A percentile compares a stretch with the other conserved stretches of the same genome.
Conservation (phyloP, 1,140 invertebrate genomes). For the Lasaia peninsularis region DNA sequence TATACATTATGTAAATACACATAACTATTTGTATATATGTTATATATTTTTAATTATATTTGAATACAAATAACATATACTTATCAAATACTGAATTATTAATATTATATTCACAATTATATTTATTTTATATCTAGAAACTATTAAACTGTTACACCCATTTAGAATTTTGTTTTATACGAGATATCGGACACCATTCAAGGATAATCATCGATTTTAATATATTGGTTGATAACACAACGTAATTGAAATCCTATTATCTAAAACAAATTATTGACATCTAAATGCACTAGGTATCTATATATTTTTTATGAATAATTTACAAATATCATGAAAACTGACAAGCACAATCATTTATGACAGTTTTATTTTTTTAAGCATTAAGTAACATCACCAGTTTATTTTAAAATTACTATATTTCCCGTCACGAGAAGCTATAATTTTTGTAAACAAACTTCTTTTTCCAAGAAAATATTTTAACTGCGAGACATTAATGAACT, state of each 20-base stretch:
- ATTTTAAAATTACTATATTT: no score
- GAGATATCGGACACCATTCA: not conserved
- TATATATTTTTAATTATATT: conserved; percentile 39
- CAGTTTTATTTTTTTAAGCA: no score
- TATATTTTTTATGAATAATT: no score
- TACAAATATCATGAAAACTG: no score
- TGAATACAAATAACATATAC: conserved; percentile 57
- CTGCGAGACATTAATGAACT: no score
- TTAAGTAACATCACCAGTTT: no score
- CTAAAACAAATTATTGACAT: no score
- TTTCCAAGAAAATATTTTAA: no score
- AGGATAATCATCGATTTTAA: not conserved
- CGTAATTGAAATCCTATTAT: not conserved
- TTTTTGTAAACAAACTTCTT: no score
- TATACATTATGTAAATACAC: conserved; percentile 43
- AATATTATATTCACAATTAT: conserved; percentile 44
- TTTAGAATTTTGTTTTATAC: conserved; percentile 45
- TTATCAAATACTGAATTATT: conserved; percentile 46
- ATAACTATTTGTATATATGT: conserved; percentile 47
- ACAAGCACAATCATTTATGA: no score
- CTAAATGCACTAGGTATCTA: no score
- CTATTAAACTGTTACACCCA: conserved; percentile 37
- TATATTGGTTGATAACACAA: not conserved
- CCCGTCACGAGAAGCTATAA: no score
- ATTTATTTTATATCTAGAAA: conserved; percentile 28